Percentiles rank a stretch among this genome's conserved stretches.
phyloP scores from a whole-genome alignment of 2,113 vertebrate genomes.

The Chaetura pelagica region DNA sequence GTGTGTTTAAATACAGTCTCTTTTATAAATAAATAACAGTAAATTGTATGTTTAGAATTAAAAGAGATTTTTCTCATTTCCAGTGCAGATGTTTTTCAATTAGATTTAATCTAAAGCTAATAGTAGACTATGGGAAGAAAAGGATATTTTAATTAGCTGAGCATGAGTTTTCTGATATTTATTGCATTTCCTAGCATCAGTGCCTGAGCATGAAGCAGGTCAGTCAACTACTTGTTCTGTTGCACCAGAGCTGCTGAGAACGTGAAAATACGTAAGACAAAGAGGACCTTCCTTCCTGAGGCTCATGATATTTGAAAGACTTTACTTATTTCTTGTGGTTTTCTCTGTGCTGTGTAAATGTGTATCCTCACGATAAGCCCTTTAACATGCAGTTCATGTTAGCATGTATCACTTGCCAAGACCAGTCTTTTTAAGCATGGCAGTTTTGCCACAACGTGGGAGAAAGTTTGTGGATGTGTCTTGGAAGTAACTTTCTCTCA shows the following conservation, averaged over 20 bases:
- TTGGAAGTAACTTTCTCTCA: not conserved
- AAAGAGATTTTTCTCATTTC: not conserved
- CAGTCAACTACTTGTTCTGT: not conserved
- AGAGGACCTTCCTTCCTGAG: not conserved
- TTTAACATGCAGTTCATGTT: not conserved
- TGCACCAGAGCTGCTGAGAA: not conserved
- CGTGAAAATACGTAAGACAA: accelerated
- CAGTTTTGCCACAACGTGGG: not conserved
- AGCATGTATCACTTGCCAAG: not conserved
- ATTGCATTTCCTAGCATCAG: not conserved
- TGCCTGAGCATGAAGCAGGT: not conserved
- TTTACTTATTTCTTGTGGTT: not conserved
- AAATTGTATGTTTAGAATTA: not conserved
- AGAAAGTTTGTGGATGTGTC: not conserved
- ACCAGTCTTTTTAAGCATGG: not conserved
- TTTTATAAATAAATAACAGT: not conserved
- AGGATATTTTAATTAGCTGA: not conserved
- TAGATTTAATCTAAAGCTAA: not conserved
- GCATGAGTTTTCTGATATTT: not conserved
- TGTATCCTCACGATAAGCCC: not conserved
- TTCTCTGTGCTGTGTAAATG: not conserved
- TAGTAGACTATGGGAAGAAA: not conserved
- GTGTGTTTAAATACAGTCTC: not conserved
- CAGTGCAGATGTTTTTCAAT: not conserved
- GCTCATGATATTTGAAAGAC: not conserved